phyloP scores from a whole-genome alignment of 1,140 invertebrate species.

The Liolophura sinensis region DNA sequence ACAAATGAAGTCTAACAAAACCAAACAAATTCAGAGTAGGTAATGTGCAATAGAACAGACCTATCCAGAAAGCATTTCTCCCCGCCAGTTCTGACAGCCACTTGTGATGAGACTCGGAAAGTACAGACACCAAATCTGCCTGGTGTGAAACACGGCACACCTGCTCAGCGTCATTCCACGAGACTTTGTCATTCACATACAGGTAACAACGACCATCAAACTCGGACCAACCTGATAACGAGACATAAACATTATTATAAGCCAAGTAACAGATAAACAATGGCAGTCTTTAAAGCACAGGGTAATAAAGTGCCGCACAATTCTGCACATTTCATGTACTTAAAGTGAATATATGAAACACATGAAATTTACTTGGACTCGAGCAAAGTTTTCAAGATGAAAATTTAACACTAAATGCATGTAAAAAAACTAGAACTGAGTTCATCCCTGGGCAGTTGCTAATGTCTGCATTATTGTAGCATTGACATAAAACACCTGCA shows the following conservation, averaged over 20 bases:
- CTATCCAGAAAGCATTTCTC: slow-evolving; percentile 52
- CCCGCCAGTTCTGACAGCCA: slow-evolving; percentile 36
- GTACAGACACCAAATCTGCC: slow-evolving; percentile 39
- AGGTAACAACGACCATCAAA: slow-evolving; percentile 47
- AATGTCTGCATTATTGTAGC: too few relatives aligned
- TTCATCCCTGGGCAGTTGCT: too few relatives aligned
- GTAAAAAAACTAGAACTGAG: too few relatives aligned
- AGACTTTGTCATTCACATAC: slow-evolving; percentile 37
- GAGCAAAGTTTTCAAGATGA: too few relatives aligned
- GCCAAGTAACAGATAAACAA: neutral
- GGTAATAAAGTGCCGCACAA: too few relatives aligned
- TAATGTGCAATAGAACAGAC: slow-evolving; percentile 23
- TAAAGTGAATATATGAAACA: too few relatives aligned
- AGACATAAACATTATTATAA: neutral
- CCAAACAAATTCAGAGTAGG: neutral
- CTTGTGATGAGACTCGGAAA: slow-evolving; percentile 33
- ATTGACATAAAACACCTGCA: too few relatives aligned
- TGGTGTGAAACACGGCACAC: slow-evolving; percentile 10
- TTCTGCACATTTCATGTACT: too few relatives aligned
- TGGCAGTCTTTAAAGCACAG: neutral
- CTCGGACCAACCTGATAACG: slow-evolving; percentile 40
- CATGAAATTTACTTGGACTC: too few relatives aligned
- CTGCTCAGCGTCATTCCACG: slow-evolving; percentile 48
- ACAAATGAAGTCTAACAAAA: too few relatives aligned
- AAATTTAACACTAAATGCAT: too few relatives aligned